phyloP scores from a whole-genome alignment of 1,140 invertebrate species.

The Drosophila mayri region DNA sequence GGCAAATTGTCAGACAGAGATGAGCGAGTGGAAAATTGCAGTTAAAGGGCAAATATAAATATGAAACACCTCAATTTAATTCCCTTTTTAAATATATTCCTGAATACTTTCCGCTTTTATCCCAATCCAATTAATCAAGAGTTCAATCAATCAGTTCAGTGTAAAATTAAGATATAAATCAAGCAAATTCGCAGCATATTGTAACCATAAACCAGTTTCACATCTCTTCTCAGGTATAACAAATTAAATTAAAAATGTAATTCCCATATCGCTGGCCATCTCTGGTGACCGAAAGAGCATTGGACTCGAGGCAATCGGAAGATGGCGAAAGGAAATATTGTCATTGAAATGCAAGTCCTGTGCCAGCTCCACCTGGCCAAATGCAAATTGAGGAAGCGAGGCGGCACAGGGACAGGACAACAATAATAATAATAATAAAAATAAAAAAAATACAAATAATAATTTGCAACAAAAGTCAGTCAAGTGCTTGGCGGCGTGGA shows the following conservation, averaged over 20 bases:
- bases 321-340: slow-evolving; percentile 64
- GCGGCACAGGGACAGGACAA: neutral
- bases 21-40: slow-evolving; percentile 11
- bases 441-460: slow-evolving; percentile 63
- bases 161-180: neutral
- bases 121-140: neutral
- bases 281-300: slow-evolving; percentile 42
- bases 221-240: neutral
- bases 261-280: slow-evolving; percentile 35
- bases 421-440: slow-evolving; percentile 53
- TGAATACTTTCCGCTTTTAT: neutral
- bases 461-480: slow-evolving; percentile 81
- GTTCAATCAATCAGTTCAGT: neutral
- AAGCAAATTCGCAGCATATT: neutral
- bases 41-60: neutral
- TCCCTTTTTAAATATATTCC: neutral
- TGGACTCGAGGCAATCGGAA: slow-evolving; percentile 54
- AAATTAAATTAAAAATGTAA: slow-evolving; percentile 39
- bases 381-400: slow-evolving; percentile 57
- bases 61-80: neutral
- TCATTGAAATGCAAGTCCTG: slow-evolving; percentile 81
- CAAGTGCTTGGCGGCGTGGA: slow-evolving; percentile 59
- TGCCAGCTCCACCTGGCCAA: slow-evolving; percentile 38
- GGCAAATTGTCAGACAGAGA: slow-evolving; percentile 50
- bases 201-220: slow-evolving; percentile 19